phyloP scores from a whole-genome alignment of 92 coral and sea anemone genomes.

The Galaxea fascicularis region DNA sequence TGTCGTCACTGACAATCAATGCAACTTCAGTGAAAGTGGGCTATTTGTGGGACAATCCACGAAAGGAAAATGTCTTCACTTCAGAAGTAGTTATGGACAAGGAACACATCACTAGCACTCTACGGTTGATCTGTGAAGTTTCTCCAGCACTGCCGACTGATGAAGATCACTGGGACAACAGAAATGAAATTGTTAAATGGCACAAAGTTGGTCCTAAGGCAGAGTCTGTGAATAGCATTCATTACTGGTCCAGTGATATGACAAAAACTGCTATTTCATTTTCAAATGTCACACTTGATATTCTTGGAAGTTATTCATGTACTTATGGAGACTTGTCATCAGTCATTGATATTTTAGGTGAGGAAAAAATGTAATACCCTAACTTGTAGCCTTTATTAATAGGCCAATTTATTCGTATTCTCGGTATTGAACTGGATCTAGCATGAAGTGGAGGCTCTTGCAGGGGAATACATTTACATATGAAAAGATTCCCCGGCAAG shows the following conservation, averaged over 20 bases:
- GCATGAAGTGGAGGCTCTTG: no score
- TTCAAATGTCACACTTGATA: conserved; percentile 65
- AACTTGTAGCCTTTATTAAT: no score
- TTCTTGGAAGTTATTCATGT: conserved; percentile 82
- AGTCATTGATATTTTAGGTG: conserved; percentile 82
- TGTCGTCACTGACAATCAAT: conserved; percentile 36
- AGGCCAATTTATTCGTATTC: no score
- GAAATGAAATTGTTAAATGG: conserved; percentile 79
- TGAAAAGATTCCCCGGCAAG: no score
- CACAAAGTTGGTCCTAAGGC: conserved; percentile 66
- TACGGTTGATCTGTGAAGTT: conserved; percentile 79
- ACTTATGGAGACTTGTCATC: conserved; percentile 76
- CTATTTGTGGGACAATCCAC: conserved; percentile 78
- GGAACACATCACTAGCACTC: conserved; percentile 28
- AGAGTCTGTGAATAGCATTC: conserved; percentile 52
- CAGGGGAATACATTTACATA: no score
- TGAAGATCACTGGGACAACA: conserved; percentile 59
- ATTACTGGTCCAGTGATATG: conserved; percentile 80
- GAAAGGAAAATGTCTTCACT: conserved; percentile 68
- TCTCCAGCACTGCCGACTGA: conserved; percentile 83
- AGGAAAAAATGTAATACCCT: not conserved
- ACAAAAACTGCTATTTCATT: conserved; percentile 79
- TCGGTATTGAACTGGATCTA: no score
- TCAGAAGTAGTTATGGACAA: conserved; percentile 66
- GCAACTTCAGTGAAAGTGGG: conserved; percentile 83